Evolutionary conservation across 1,140 invertebrate species (phyloP), one percentile per base, ranked within the genome.

Genomic region (Diachasma alloeum): DNA sequence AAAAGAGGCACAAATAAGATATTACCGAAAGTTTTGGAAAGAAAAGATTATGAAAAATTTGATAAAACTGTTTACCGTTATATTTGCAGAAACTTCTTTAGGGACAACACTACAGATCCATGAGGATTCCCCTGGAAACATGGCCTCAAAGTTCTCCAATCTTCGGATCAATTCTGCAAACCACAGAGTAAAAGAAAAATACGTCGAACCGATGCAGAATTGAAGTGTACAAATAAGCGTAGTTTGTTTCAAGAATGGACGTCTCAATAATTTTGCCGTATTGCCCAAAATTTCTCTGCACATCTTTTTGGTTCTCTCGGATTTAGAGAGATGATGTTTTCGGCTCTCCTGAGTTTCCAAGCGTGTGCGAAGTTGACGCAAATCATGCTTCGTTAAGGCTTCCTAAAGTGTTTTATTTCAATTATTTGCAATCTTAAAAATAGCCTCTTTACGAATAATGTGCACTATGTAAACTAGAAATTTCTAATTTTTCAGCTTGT

Each of bases 161-260:
- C 93, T 82, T 83, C 92, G 91, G 82, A 93, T 93, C 37, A 94
- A 85, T 81, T 93, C 93, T 44, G 93, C 92, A 84, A 93, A 92
- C 93, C 93, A 94, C 85, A 94, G 91, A 87, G 93, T 92, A 17
- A 94, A 83, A 0, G 92, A 92, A 83, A 93, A 93, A 83, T 93
- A 93, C 82, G 85, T 87, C 17, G 82, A 70, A 69, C 81, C 77
- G 44, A 79, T 19, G 70, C 76, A 72, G 17, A 67, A 79, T 53
- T 72, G 74, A 4, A 79, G 13, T 31, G 59, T 15, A 56, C 75
- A 77, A 0, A 48, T 17, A 36, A 76, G 67, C 0, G 72, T 42
- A 0, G 74, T 81, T 17, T 24, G 63, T 11, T 48, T 9, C 9
- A 81, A 19, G 68, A 70, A 67, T 4, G 68, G 76, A 2, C 72